Evolutionary conservation across 2,113 vertebrate genomes (phyloP), one percentile per base, ranked within the genome.

Genomic region (Dunckerocampus dactyliophorus): DNA sequence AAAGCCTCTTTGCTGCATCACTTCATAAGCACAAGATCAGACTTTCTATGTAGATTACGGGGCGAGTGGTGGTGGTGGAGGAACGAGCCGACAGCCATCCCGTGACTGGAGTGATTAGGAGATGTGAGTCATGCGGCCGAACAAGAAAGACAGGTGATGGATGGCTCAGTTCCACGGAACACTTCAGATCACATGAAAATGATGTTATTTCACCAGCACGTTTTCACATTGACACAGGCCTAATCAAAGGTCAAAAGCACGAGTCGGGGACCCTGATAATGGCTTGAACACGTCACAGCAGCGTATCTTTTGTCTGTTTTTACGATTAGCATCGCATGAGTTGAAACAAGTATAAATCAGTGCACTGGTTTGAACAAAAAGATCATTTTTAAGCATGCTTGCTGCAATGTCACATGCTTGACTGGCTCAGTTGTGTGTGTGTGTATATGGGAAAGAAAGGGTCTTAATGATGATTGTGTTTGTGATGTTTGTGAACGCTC

Each of bases 41-140:
- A 79, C 69, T 84, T 85, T 77, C 57, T 81, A 62, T 63, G 56
- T 62, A 71, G 87, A 90, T 89, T 88, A 85, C 12, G 65, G 56
- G 48, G 24, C 49, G 20, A 55, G 49, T 21, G 14, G 59, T 17
- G 58, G 49, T 21, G 14, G 59, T 17, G 20, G 46, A 2, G 48
- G 34, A 31, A 49, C 47, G 47, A 52, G 57, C 71, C 63, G 63
- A 61, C 58, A 67, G 69, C 39, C 51, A 73, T 80, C 86, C 62
- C 70, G 74, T 85, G 85, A 84, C 81, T 60, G 8, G 47, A 54
- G 74, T 83, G 84, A 83, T 84, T 77, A 76, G 66, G 39, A 73
- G 54, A 59, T 75, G 50, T 51, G 48, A 83, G 77, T 88, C 85
- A 87, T 84, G 85, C 16, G 82, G 75, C 48, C 68, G 39, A 74